Percentiles rank a stretch among this genome's conserved stretches.
Conservation (phyloP, 2,888 invertebrate genomes). For the Ennomos erosarius region DNA sequence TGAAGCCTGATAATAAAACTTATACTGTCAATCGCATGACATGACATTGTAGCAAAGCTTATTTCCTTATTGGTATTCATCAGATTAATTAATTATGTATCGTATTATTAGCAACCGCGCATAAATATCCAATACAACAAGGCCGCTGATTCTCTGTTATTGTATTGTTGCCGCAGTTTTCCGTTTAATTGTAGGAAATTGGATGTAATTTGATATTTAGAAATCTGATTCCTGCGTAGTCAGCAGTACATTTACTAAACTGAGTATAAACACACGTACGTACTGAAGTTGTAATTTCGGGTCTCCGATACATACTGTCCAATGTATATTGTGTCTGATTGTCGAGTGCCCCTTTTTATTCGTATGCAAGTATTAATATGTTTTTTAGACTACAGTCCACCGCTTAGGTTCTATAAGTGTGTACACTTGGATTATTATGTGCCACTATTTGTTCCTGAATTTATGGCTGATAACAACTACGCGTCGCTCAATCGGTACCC, state of each 20-base stretch:
- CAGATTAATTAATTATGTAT: constrained; percentile 9
- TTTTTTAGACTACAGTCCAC: no score
- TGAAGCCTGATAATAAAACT: no score
- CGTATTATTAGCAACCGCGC: constrained; percentile 27
- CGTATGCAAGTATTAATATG: no score
- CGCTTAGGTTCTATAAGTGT: no score
- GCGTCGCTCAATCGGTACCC: no score
- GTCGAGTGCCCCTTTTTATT: no score
- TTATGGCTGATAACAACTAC: no score
- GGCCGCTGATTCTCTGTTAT: constrained; percentile 36
- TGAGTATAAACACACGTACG: constrained; percentile 42
- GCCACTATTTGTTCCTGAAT: no score
- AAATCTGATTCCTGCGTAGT: constrained; percentile 49
- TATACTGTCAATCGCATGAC: background rate
- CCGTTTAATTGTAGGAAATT: constrained; percentile 53
- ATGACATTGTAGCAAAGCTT: constrained; percentile 5
- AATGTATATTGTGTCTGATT: no score
- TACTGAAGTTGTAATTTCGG: constrained; percentile 1
- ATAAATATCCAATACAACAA: constrained; percentile 43
- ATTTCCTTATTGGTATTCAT: constrained; percentile 13
- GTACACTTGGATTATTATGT: no score
- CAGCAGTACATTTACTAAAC: constrained; percentile 45
- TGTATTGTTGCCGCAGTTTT: constrained; percentile 46
- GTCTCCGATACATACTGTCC: no score
- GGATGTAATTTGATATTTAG: constrained; percentile 52